Evolutionary conservation across 2,113 vertebrate species (phyloP).

Genomic region (Malurus elegans): DNA sequence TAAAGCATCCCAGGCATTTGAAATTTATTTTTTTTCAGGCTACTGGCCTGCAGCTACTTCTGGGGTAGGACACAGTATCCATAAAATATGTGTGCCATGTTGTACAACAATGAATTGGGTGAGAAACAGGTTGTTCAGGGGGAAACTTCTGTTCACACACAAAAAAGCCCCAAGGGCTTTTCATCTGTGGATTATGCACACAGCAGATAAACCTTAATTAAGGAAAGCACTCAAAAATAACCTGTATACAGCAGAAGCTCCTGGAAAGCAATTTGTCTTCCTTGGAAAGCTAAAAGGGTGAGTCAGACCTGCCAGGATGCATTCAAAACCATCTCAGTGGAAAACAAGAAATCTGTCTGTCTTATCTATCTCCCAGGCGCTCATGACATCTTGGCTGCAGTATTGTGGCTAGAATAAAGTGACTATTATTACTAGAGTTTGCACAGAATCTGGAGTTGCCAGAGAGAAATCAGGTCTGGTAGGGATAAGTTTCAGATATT

Average conservation of each 20-base stretch:
- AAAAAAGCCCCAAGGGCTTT: neutral
- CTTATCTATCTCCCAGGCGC: neutral
- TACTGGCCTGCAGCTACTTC: neutral
- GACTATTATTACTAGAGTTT: neutral
- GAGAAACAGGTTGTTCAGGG: slow-evolving; percentile 23
- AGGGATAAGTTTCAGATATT: neutral
- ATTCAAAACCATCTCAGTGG: slow-evolving; percentile 19
- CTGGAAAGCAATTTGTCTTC: slow-evolving; percentile 55
- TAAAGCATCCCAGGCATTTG: neutral
- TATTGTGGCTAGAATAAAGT: neutral
- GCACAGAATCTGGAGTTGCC: neutral
- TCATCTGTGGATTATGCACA: neutral
- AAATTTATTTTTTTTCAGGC: neutral
- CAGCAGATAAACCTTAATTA: slow-evolving; percentile 47
- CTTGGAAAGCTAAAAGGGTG: slow-evolving; percentile 45
- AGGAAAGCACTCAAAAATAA: slow-evolving; percentile 22
- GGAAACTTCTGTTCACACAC: neutral
- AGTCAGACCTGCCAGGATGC: slow-evolving; percentile 7
- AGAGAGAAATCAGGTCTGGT: neutral
- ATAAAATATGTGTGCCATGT: neutral
- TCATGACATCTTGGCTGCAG: neutral
- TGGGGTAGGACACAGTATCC: neutral
- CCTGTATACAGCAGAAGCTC: slow-evolving; percentile 9
- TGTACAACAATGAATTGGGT: slow-evolving; percentile 1
- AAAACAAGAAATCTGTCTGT: slow-evolving; percentile 33